Percentiles rank a stretch among this genome's conserved stretches.
These are phyloP conservation scores for Sphaerophoria rueppellii DNA, from an alignment of 2,888 invertebrate genomes.

Conservation along the genomic window DNA sequence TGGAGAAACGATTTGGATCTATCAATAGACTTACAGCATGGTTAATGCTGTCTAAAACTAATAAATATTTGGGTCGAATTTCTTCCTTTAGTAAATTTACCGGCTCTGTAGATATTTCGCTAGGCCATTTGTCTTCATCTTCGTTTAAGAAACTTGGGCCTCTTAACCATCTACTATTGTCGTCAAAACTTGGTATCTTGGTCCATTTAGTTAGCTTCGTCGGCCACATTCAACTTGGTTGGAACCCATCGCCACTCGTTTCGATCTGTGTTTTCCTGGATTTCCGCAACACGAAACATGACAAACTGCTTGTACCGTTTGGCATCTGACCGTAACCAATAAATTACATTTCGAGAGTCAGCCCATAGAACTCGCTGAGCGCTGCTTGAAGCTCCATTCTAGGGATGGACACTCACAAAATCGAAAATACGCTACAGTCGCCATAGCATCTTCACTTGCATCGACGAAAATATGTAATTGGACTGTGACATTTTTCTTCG, in stretches of 20 bases:
- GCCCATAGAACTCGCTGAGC: slow-evolving; percentile 38
- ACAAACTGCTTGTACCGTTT: slow-evolving; percentile 67
- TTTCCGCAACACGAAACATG: slow-evolving; percentile 53
- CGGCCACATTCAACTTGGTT: slow-evolving; percentile 62
- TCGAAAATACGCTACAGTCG: background rate
- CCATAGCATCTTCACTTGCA: slow-evolving; percentile 10
- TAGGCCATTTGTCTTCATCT: slow-evolving; percentile 14
- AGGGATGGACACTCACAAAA: slow-evolving; percentile 61
- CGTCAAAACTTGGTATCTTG: background rate
- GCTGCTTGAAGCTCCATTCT: slow-evolving; percentile 74
- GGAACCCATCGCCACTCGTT: slow-evolving; percentile 51
- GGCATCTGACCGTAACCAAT: slow-evolving; percentile 74
- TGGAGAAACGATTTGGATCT: no score
- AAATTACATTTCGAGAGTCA: slow-evolving; percentile 73
- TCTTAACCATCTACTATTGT: slow-evolving; percentile 33
- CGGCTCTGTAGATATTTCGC: background rate
- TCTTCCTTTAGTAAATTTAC: background rate
- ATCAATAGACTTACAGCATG: background rate
- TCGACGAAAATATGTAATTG: background rate
- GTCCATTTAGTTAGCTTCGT: slow-evolving; percentile 60
- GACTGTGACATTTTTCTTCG: background rate
- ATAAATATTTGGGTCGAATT: no score
- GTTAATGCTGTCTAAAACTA: no score
- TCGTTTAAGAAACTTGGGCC: slow-evolving; percentile 50
- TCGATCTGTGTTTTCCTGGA: slow-evolving; percentile 49